Evolutionary conservation across 2,113 vertebrate genomes (phyloP).

Genomic region (Laticauda laticaudata): DNA sequence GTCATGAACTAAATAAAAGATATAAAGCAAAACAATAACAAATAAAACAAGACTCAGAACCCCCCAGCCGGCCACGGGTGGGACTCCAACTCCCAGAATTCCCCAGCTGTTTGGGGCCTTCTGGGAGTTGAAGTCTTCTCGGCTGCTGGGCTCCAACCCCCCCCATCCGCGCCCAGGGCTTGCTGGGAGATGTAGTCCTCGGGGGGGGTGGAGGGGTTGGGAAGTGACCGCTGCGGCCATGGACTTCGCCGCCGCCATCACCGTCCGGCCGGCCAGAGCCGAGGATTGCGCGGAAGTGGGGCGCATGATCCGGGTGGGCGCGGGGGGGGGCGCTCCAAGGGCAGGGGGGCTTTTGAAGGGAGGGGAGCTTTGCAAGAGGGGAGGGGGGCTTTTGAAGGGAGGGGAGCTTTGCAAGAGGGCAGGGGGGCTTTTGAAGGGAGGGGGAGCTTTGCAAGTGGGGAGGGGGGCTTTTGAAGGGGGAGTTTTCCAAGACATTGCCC

Average conservation of each 20-base stretch:
- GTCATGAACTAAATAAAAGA: too few relatives aligned
- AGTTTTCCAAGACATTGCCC: neutral
- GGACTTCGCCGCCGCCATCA: neutral
- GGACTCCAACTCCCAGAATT: neutral
- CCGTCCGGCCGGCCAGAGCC: conserved; percentile 13
- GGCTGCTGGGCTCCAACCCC: neutral
- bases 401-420: neutral
- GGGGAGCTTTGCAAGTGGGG: neutral
- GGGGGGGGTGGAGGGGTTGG: too few relatives aligned
- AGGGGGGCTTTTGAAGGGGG: neutral
- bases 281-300: conserved; percentile 18
- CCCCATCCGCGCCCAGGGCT: neutral
- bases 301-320: conserved; percentile 16
- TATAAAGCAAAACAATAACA: too few relatives aligned
- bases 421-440: neutral
- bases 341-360: neutral
- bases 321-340: neutral
- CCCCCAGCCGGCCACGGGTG: neutral
- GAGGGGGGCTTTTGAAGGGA: neutral
- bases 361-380: neutral
- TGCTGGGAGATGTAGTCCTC: conserved; percentile 3
- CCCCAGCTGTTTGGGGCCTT: neutral
- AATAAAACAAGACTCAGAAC: neutral
- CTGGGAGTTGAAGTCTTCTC: neutral
- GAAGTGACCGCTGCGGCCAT: neutral